Conservation (phyloP, 2,113 vertebrate genomes). For the Toxostoma redivivum region DNA sequence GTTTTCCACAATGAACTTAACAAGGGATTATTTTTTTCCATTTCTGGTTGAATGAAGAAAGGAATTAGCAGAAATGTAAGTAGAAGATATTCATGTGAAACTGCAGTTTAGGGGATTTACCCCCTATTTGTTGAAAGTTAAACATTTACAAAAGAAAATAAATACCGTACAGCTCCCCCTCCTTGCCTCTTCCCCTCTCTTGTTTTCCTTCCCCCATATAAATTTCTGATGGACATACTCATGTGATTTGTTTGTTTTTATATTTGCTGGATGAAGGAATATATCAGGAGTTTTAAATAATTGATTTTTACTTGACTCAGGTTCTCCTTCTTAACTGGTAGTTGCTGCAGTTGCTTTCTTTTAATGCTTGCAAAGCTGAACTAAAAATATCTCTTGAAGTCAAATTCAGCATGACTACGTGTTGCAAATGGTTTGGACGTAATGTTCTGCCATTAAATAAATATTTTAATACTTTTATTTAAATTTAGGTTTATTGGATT, state of each 20-base stretch:
- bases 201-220: rapidly evolving
- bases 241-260: neutral
- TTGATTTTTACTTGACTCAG: neutral
- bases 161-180: neutral
- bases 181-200: neutral
- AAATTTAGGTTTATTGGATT: neutral
- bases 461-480: neutral
- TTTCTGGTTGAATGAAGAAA: constrained; percentile 29
- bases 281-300: neutral
- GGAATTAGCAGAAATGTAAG: constrained; percentile 24
- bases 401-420: neutral
- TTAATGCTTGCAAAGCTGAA: neutral
- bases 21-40: neutral
- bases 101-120: neutral
- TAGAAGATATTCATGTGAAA: neutral
- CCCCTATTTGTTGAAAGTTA: neutral
- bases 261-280: neutral
- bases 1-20: constrained; percentile 56
- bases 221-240: neutral
- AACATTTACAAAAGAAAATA: neutral
- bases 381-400: neutral
- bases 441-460: neutral
- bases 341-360: neutral
- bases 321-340: neutral
- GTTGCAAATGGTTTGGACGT: neutral